phyloP scores from a whole-genome alignment of 2,888 invertebrate species.

The Anticlea derivata region DNA sequence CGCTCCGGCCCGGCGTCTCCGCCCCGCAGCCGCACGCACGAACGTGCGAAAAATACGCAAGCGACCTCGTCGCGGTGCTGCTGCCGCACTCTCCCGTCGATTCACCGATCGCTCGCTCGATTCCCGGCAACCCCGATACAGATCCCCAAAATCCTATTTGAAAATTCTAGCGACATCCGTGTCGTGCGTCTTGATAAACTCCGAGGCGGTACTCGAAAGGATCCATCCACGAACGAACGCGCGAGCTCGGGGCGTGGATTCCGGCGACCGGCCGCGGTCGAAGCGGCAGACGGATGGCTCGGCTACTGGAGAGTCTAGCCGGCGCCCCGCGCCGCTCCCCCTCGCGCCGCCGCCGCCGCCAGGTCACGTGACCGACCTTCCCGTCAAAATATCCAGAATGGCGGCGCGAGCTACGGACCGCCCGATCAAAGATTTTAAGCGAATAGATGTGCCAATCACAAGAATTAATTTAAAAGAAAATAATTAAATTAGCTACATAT shows the following conservation, averaged over 20 bases:
- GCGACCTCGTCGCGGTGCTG: constrained; percentile 47
- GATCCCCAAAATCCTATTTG: constrained; percentile 31
- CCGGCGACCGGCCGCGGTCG: constrained; percentile 77
- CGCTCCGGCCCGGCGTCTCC: constrained; percentile 72
- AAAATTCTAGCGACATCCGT: constrained; percentile 38
- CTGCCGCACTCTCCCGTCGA: constrained; percentile 39
- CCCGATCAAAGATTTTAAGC: constrained; percentile 52
- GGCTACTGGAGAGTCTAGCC: constrained; percentile 87
- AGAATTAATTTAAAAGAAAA: too few species aligned
- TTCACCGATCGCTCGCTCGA: constrained; percentile 28
- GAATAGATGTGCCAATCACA: constrained; percentile 8
- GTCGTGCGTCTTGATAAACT: constrained; percentile 24
- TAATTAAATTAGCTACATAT: too few species aligned
- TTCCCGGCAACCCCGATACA: constrained; percentile 14
- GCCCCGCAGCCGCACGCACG: constrained; percentile 70
- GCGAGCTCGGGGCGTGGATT: constrained; percentile 73
- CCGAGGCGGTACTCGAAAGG: constrained; percentile 48
- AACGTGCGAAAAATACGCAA: constrained; percentile 74
- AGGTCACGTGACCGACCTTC: constrained; percentile 92
- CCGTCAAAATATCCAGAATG: constrained; percentile 91
- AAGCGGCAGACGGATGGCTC: constrained; percentile 83
- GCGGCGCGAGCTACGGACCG: constrained; percentile 75
- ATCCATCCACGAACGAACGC: constrained; percentile 45
- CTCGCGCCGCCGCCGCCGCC: constrained; percentile 64
- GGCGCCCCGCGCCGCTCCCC: constrained; percentile 67